Evolutionary conservation across 2,113 vertebrate species (phyloP).

Genomic region (sheep (Ovis aries)): DNA sequence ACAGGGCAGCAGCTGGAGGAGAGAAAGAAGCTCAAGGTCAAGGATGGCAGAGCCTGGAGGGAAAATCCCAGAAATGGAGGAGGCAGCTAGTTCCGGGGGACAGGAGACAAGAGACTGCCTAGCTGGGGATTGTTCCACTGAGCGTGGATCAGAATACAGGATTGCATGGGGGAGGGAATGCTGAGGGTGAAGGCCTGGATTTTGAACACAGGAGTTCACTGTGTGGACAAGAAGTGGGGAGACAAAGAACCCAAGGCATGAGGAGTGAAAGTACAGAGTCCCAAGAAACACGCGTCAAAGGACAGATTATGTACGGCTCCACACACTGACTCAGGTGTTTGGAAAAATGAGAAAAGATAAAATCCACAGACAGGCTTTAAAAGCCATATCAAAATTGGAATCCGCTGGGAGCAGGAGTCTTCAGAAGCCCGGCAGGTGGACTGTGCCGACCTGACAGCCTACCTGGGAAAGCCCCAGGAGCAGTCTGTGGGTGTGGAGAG

Average conservation of each 20-base stretch:
- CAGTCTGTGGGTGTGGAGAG: rapidly evolving
- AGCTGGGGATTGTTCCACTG: not conserved
- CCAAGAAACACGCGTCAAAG: not conserved
- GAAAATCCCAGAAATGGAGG: not conserved
- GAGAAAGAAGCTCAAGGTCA: not conserved
- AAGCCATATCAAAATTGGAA: not conserved
- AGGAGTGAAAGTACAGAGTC: not conserved
- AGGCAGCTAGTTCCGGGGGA: not conserved
- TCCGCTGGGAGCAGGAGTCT: not conserved
- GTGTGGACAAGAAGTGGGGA: rapidly evolving
- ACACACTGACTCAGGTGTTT: not conserved
- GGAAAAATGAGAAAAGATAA: not conserved
- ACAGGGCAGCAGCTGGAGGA: not conserved
- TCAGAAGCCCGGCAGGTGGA: not conserved
- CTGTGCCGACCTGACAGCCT: not conserved
- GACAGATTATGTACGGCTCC: rapidly evolving
- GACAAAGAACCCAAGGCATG: not conserved
- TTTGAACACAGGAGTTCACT: not conserved
- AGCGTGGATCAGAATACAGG: not conserved
- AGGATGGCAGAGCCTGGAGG: not conserved
- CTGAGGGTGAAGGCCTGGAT: not conserved
- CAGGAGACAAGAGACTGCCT: not conserved
- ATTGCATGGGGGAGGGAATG: rapidly evolving
- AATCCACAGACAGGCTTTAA: not conserved
- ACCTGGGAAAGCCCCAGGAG: rapidly evolving